Evolutionary conservation across 2,797 vertebrate species (phyloP), one percentile per base, ranked within the genome.

Genomic region (Arctocebus calabarensis): DNA sequence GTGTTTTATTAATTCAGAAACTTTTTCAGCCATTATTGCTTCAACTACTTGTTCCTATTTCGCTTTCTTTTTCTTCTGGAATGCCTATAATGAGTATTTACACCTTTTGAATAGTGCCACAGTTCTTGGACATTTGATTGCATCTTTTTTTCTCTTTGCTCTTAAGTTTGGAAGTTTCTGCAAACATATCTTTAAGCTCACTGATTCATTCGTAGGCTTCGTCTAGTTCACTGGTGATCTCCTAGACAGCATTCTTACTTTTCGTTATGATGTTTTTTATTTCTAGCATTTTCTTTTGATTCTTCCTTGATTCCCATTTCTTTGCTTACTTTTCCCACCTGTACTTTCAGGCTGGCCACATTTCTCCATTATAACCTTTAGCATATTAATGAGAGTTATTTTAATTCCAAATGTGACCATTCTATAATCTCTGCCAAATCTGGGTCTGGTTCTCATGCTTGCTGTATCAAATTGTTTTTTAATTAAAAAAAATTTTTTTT

Each of bases 281-380:
- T 79, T 84, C 73, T 68, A 32, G 45, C 32, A 64, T 85, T 88
- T 94, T n/a, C 66, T 95, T 86, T 86, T 79, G 57, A 59, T 91
- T 77, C n/a, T 45, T 90, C 79, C 59, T 61, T 68, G 13, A n/a
- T 92, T 81, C 79, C 59, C n/a, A 12, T 34, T 19, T 79, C 19
- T 77, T 37, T 71, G 32, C 55, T 91, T 73, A 73, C 2, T 25
- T 83, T 59, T 66, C 17, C 70, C 10, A 37, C 40, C 37, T 90
- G 45, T 84, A 55, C 29, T 68, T 74, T 22, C 23, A 68, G 27
- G 11, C 45, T 84, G 16, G 52, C 14, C 23, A 52, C 34, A 73
- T 78, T 96, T 89, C 52, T 61, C 55, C 43, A 37, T 48, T 74
- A 57, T 34, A 90, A 13, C 16, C 32, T 12, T 29, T 85, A 83